A percentile compares a stretch with the other conserved stretches of the same genome.
These are phyloP conservation scores for Lepilemur septentrionalis DNA, from an alignment of 2,797 vertebrate species.

Conservation along the genomic window DNA sequence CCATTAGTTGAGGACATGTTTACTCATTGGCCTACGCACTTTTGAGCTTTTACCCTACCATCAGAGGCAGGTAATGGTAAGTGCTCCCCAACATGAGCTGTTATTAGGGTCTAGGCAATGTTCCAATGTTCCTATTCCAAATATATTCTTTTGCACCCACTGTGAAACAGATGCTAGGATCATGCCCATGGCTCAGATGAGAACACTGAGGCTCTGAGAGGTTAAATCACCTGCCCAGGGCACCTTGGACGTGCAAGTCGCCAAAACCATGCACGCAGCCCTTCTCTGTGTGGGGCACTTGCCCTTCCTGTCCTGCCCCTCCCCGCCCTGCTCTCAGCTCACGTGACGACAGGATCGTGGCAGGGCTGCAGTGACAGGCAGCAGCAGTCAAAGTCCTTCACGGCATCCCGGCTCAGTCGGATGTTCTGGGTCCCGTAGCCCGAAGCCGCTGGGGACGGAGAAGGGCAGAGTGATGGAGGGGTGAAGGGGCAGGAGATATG, in stretches of 20 bases:
- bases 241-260: not conserved
- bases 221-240: not conserved
- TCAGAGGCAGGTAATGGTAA: not conserved
- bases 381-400: constrained; percentile 96
- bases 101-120: accelerated
- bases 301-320: not conserved
- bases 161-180: not conserved
- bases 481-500: not conserved
- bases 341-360: constrained; percentile 92
- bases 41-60: not conserved
- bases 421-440: constrained; percentile 95
- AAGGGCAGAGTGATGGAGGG: not conserved
- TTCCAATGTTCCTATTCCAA: accelerated
- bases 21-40: not conserved
- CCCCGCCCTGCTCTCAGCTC: constrained; percentile 31
- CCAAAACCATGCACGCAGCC: not conserved
- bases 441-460: constrained; percentile 87
- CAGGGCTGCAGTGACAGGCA: constrained; percentile 94
- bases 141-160: not conserved
- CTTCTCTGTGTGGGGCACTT: not conserved
- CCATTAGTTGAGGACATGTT: not conserved
- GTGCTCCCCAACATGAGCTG: accelerated
- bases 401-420: constrained; percentile 92
- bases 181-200: not conserved
- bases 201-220: not conserved